Evolutionary conservation across 2,888 invertebrate species (phyloP).

Genomic region (Plagodis dolabraria): DNA sequence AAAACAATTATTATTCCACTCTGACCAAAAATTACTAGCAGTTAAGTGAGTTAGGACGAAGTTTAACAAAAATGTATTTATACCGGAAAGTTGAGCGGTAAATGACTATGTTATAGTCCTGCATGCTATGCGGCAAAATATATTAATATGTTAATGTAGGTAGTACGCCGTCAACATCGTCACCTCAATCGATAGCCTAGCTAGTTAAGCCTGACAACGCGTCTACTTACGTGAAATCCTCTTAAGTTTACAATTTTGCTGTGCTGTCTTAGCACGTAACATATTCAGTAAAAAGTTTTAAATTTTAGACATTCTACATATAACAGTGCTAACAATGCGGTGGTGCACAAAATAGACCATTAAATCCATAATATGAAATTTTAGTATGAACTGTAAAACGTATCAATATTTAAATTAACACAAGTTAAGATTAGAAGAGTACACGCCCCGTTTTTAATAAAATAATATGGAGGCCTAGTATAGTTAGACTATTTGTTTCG

Average conservation of each 20-base stretch:
- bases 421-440: no score
- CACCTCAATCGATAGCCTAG: conserved; percentile 56
- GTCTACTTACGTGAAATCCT: conserved; percentile 38
- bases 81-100: conserved; percentile 46
- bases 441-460: no score
- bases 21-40: conserved; percentile 42
- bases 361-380: no score
- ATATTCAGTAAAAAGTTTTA: no score
- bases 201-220: conserved; percentile 46
- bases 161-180: conserved; percentile 34
- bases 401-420: no score
- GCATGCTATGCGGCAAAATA: conserved; percentile 37
- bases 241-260: conserved; percentile 48
- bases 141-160: conserved; percentile 31
- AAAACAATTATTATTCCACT: conserved; percentile 42
- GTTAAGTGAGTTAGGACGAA: conserved; percentile 13
- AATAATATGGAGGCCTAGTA: no score
- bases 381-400: no score
- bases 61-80: conserved; percentile 9
- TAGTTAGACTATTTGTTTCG: no score
- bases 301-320: no score
- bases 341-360: no score
- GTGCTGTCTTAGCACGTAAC: conserved; percentile 38
- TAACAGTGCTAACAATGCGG: no score
- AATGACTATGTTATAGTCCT: conserved; percentile 33